phyloP scores from a whole-genome alignment of 2,888 invertebrate genomes.

The Protophormia terraenovae region DNA sequence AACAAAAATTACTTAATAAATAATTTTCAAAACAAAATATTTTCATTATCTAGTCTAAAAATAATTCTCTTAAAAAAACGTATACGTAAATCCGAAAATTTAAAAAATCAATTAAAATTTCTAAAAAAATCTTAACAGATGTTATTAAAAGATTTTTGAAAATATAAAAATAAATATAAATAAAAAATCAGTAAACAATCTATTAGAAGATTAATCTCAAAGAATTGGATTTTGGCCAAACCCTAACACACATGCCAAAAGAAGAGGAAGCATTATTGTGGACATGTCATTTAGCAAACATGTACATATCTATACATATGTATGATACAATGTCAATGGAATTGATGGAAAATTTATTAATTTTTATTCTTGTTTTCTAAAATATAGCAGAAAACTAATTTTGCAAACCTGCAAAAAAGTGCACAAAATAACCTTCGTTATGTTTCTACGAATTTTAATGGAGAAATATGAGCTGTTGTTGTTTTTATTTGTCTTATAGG shows the following conservation, averaged over 20 bases:
- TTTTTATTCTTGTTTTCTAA: not conserved
- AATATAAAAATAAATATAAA: not conserved
- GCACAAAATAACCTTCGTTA: no score
- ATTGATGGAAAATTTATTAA: not conserved
- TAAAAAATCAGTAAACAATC: not conserved
- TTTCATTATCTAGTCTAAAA: no score
- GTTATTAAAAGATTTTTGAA: not conserved
- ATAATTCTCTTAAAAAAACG: no score
- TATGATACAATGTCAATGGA: not conserved
- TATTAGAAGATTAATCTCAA: not conserved
- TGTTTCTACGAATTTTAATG: no score
- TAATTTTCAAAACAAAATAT: no score
- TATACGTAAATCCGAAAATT: not conserved
- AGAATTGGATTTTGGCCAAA: constrained; percentile 9
- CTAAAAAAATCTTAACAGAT: not conserved
- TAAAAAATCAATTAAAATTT: not conserved
- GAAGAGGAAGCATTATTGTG: no score
- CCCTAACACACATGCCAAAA: not conserved
- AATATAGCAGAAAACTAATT: not conserved
- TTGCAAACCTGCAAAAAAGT: no score
- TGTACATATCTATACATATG: no score
- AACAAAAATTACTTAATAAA: no score
- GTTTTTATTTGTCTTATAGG: not conserved
- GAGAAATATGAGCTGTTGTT: no score
- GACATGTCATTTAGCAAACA: not conserved